A percentile compares a stretch with the other conserved stretches of the same genome.
Conservation (phyloP, 2,888 invertebrate genomes). For the Drosophila monieri region DNA sequence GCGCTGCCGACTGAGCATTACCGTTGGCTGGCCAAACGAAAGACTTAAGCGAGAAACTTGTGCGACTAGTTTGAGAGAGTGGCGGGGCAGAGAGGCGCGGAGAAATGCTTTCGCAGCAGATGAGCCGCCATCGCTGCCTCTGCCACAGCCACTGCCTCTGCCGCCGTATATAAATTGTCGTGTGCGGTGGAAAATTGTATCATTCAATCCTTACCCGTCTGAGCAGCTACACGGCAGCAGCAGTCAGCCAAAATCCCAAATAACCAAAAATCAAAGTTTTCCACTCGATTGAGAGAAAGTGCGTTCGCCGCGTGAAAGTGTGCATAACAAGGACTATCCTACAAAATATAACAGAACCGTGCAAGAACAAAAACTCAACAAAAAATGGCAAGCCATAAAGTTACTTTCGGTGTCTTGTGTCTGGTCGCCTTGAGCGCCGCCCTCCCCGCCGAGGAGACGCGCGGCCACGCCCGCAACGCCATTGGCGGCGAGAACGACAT, state of each 20-base stretch:
- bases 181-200: slow-evolving; percentile 84
- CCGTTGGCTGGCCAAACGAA: slow-evolving; percentile 75
- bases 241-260: slow-evolving; percentile 63
- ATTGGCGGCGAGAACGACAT: slow-evolving; percentile 90
- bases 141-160: slow-evolving; percentile 22
- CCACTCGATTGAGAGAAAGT: slow-evolving; percentile 69
- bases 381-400: slow-evolving; percentile 84
- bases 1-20: slow-evolving; percentile 48
- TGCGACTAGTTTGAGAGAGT: slow-evolving; percentile 66
- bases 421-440: slow-evolving; percentile 87
- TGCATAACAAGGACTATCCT: slow-evolving; percentile 63
- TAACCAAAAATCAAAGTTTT: slow-evolving; percentile 47
- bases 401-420: slow-evolving; percentile 85
- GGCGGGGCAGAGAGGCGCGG: slow-evolving; percentile 43
- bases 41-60: slow-evolving; percentile 80
- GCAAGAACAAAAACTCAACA: slow-evolving; percentile 41
- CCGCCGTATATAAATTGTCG: slow-evolving; percentile 84
- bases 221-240: slow-evolving; percentile 83
- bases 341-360: slow-evolving; percentile 40
- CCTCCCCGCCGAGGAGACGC: slow-evolving; percentile 89
- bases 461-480: slow-evolving; percentile 85
- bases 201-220: slow-evolving; percentile 85
- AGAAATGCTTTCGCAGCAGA: slow-evolving; percentile 60
- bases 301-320: slow-evolving; percentile 62
- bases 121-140: slow-evolving; percentile 66